Base-by-base conservation (phyloP, 2,113 vertebrate species). In the Coryphaenoides rupestris region DNA sequence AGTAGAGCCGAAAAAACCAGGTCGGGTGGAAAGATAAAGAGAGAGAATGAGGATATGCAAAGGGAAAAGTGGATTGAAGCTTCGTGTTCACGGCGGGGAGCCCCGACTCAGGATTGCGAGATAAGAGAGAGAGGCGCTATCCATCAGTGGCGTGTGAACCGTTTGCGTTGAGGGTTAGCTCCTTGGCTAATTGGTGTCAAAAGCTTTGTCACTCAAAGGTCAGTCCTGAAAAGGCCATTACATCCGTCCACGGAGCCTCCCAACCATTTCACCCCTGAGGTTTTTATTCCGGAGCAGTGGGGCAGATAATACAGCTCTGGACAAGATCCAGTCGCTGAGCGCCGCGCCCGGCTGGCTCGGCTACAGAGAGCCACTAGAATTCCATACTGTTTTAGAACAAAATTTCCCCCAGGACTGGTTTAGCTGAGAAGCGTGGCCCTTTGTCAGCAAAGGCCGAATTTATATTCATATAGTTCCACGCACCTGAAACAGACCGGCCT, bases 161-260 rank as follows among this genome's bases (percentile, higher is more conserved):
- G 73, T 78, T 77, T 82, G 84, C 73, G 80, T 85, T 68, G 66
- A 81, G 24, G 59, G 72, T 78, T 75, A 64, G 81, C 76, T 70
- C 69, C 66, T 66, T 46, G 70, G 70, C 70, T 90, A 88, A 88
- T 88, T 79, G 84, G 82, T 88, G 83, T 86, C 82, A 85, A 88
- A 84, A 67, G 78, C 84, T 82, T 69, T 84, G 87, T 79, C 80
- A 75, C 84, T 85, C 77, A 86, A 80, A 89, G 87, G 84, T 85
- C 87, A 81, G 77, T 61, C 58, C 60, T 63, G 68, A 77, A 75
- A 63, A 71, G 45, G 60, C 16, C 70, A 76, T 46, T 60, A 52
- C 55, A 59, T 49, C 24, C 63, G 71, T 77, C 68, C 10, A 45
- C 19, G 21, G 72, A 72, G 77, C 55, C 17, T 53, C 21, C 14